A percentile compares a stretch with the other conserved stretches of the same genome.
Conservation (phyloP, 2,113 vertebrate genomes). For the Cavia porcellus region DNA sequence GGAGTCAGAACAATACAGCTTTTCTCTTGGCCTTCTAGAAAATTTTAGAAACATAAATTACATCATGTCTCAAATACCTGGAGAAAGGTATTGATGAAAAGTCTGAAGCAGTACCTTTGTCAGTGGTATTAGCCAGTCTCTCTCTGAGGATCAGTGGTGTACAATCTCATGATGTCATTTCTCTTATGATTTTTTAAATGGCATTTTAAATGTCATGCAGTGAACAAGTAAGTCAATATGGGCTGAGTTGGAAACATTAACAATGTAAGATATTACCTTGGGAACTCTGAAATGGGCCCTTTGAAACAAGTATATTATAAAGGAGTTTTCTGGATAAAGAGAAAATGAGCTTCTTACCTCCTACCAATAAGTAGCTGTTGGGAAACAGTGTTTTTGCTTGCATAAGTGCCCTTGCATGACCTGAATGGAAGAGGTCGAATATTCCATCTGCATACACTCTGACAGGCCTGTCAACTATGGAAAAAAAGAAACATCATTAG, state of each 20-base stretch:
- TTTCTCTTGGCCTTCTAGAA: slow-evolving; percentile 41
- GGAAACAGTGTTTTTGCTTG: slow-evolving; percentile 99
- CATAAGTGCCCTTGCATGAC: slow-evolving; percentile 99
- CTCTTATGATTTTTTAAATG: slow-evolving; percentile 31
- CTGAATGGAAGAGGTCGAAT: slow-evolving; percentile 99
- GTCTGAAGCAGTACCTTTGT: background rate
- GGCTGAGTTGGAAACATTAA: slow-evolving; percentile 18
- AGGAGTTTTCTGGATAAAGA: slow-evolving; percentile 63
- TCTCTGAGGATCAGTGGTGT: background rate
- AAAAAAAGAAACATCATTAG: slow-evolving; percentile 81
- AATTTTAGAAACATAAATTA: slow-evolving; percentile 45
- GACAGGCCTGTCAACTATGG: slow-evolving; percentile 95
- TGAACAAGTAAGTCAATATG: slow-evolving; percentile 16
- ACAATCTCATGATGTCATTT: slow-evolving; percentile 57
- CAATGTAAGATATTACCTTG: slow-evolving; percentile 57
- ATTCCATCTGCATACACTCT: slow-evolving; percentile 99
- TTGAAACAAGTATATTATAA: slow-evolving; percentile 41
- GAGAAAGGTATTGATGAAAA: slow-evolving; percentile 61
- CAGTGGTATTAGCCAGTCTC: background rate
- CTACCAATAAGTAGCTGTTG: slow-evolving; percentile 98
- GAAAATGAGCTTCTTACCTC: slow-evolving; percentile 91
- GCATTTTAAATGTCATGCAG: slow-evolving; percentile 52
- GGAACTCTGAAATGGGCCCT: slow-evolving; percentile 39
- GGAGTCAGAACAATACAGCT: slow-evolving; percentile 48
- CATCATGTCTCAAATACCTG: slow-evolving; percentile 47